Base-by-base conservation (phyloP, 2,888 invertebrate species). In the Oxyteleia sp. region DNA sequence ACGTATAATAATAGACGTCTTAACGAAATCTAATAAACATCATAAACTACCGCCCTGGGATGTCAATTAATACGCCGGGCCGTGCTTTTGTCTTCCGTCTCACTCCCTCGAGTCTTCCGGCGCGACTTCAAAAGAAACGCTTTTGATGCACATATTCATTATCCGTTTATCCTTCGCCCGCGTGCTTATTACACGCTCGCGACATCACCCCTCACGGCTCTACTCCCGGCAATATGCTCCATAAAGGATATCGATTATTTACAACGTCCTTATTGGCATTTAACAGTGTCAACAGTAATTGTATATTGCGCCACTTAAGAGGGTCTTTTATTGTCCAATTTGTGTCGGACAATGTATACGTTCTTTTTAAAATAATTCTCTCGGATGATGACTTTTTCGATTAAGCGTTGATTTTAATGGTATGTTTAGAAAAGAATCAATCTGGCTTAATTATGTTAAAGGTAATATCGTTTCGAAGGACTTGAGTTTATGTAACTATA, bases 11-110 rank as follows among this genome's bases (percentile, higher is more conserved):
- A 92, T 89, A 91, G 90, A 82, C 88, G 89, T 91, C 91, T 91
- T 90, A 91, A 90, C 89, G 84, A 89, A 92, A 93, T 93, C 88
- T 89, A 92, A 93, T 93, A 92, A 93, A 92, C 90, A 88, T 90
- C 89, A 89, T 89, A 90, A 92, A 91, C 90, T 89, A 86, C 83
- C 78, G 84, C 84, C 80, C 87, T 76, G 81, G 88, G 89, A 90
- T 89, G 87, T 87, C 86, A 64, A 84, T 86, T 84, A 72, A 78
- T 84, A 74, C 64, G 63, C 63, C 26, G 26, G 29, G 35, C 53
- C 35, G 49, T 26, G 57, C 68, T 79, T 82, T 69, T n/a, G 61
- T 47, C 26, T 47, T 51, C 61, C 26, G 23, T 71, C 64, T 49
- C 55, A 8, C 63, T 49, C 47, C 23, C 32, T 23, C 64, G 20